Base-by-base conservation (phyloP, 1,140 invertebrate genomes). In the Hirudo medicinalis region DNA sequence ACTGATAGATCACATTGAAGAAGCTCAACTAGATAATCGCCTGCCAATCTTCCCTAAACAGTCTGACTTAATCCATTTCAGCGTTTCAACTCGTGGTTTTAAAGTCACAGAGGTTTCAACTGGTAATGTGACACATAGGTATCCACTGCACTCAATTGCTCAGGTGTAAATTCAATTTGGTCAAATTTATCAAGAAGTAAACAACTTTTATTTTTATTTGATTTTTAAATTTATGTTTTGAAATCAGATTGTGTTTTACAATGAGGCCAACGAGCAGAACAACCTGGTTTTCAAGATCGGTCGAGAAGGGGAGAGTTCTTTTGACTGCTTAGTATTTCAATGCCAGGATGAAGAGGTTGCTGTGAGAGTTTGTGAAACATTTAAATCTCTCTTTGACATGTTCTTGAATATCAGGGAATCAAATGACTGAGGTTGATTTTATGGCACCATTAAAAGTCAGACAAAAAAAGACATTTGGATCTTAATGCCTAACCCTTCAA, bases 241-340 rank as follows among this genome's bases (percentile, higher is more conserved):
- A 63, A 63, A 25, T 32, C 20, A 73, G 69, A 73, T 73, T 43
- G 72, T 73, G 43, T 73, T 71, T 53, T 73, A 73, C 25, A 68
- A 54, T 11, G 72, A 73, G 22, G 63, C 67, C 43, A 70, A 70
- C 53, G 54, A 54, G 68, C 55, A 53, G 32, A 73, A 60, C 57
- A 73, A 73, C 69, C 43, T 73, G 0, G 72, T 67, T 17, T 55
- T 73, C 22, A 73, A 73, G 57, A 71, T 73, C 22, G 72, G 72
- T 19, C 27, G 36, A n/a, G 27, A 70, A 49, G 72, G 69, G 11
- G 11, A 67, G 3, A 57, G 20, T 36, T 57, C 70, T 27, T 73
- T 27, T 71, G 72, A 73, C 63, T 73, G 72, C 43, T 70, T 71
- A 36, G 69, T 73, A 22, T 73, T 73, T 43, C 72, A 73, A 54